Base-by-base conservation (phyloP, 2,113 vertebrate species). In the Eurystomus gularis region DNA sequence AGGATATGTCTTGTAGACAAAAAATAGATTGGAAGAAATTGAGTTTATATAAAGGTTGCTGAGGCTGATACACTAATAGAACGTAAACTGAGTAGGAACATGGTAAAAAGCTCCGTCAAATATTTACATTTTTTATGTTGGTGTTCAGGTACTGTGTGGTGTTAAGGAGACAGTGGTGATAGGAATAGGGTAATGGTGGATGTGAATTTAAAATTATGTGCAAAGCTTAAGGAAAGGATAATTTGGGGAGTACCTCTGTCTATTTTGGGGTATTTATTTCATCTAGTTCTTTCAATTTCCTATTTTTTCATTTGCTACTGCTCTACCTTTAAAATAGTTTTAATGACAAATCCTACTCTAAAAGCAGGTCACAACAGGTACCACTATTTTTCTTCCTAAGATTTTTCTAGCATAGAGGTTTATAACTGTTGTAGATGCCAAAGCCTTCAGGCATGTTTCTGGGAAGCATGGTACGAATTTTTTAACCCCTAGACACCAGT, bases 21-120 rank as follows among this genome's bases (percentile, higher is more conserved):
- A 81, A 72, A 64, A 69, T 21, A 49, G 26, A 77, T 94, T 55
- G 80, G 60, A 88, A 92, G 73, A 81, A 76, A 82, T 58, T 65
- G 71, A 79, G 71, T 96, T 92, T 93, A 78, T 96, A 82, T 81
- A 84, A 93, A 86, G 17, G 13, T 61, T 95, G 40, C 80, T 94
- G 87, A 90, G 52, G 77, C 91, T 93, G 83, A 57, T 92, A 83
- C 51, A 49, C 23, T 92, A 75, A 83, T 89, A 86, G 77, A 94
- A 71, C 49, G 46, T 81, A 94, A 90, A 84, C 37, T 84, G 90
- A 92, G 92, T 90, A 79, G 90, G 92, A 96, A 39, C 28, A 8
- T 52, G 44, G 33, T 21, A n/a, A 82, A 95, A 95, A 51, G 14
- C 68, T 93, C 57, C 26, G 14, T 78, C 33, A 90, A 96, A 92